These are phyloP conservation scores for Lepidocolaptes lacrymiger DNA, from an alignment of 2,797 vertebrate species.

Conservation along the genomic window DNA sequence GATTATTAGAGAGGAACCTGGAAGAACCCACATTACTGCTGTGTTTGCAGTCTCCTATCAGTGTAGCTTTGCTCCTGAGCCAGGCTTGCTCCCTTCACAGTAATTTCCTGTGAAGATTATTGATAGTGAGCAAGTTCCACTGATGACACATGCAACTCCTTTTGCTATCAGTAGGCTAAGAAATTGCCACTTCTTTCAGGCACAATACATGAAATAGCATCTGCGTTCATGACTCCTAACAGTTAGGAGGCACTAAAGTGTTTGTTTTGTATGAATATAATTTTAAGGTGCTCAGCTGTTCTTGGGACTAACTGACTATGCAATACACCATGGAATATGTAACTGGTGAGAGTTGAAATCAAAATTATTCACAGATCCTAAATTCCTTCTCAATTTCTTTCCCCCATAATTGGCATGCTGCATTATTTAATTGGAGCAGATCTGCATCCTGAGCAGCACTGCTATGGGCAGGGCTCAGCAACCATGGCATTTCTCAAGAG, in stretches of 20 bases:
- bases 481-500: neutral
- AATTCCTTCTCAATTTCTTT: neutral
- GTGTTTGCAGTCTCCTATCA: neutral
- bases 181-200: neutral
- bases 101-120: neutral
- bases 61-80: neutral
- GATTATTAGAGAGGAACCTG: conserved; percentile 11
- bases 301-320: neutral
- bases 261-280: neutral
- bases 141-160: neutral
- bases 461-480: neutral
- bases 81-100: neutral
- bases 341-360: neutral
- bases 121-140: neutral
- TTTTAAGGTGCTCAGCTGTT: neutral
- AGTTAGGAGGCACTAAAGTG: neutral
- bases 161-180: neutral
- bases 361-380: neutral
- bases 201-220: neutral
- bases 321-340: accelerated
- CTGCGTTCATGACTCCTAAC: neutral
- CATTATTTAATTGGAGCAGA: neutral
- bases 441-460: neutral
- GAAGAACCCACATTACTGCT: neutral
- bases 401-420: neutral